Evolutionary conservation across 2,797 vertebrate species (phyloP).

Genomic region (Margarornis squamiger): DNA sequence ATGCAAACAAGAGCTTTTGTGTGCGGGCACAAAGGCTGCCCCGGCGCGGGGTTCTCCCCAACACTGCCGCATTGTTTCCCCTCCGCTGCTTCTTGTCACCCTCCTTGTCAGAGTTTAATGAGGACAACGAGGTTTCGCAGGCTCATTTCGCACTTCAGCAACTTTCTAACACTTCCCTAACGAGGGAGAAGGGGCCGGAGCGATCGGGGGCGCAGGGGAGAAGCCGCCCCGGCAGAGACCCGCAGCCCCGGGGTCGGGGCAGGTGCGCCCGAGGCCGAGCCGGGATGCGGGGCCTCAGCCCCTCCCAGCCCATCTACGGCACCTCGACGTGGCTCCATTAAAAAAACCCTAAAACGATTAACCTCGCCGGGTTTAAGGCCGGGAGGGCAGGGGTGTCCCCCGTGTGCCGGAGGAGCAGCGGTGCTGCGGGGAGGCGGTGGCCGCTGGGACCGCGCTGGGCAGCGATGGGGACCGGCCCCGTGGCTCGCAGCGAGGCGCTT

Average conservation of each 20-base stretch:
- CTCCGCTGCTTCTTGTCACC: constrained; percentile 90
- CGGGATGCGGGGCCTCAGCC: background rate
- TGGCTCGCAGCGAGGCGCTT: background rate
- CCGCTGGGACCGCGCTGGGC: background rate
- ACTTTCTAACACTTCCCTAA: constrained; percentile 92
- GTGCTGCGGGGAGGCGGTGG: background rate
- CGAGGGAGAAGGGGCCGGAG: constrained; percentile 75
- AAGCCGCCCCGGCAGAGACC: background rate
- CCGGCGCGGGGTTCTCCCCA: constrained; percentile 79
- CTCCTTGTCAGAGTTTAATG: constrained; percentile 95
- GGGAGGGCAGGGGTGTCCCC: background rate
- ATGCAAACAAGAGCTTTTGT: constrained; percentile 92
- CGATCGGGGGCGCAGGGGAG: background rate
- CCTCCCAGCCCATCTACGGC: background rate
- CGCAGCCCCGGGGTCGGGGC: background rate
- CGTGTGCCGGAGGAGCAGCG: background rate
- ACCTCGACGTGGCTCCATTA: background rate
- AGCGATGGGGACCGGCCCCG: background rate
- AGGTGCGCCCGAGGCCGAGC: background rate
- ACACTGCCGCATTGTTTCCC: constrained; percentile 91
- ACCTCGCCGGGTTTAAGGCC: background rate
- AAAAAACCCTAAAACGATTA: background rate
- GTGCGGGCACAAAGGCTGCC: constrained; percentile 83
- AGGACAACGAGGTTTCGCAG: constrained; percentile 88
- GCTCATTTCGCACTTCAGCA: constrained; percentile 94